phyloP scores from a whole-genome alignment of 2,888 invertebrate species.

The Pycnomerus fuliginosus region DNA sequence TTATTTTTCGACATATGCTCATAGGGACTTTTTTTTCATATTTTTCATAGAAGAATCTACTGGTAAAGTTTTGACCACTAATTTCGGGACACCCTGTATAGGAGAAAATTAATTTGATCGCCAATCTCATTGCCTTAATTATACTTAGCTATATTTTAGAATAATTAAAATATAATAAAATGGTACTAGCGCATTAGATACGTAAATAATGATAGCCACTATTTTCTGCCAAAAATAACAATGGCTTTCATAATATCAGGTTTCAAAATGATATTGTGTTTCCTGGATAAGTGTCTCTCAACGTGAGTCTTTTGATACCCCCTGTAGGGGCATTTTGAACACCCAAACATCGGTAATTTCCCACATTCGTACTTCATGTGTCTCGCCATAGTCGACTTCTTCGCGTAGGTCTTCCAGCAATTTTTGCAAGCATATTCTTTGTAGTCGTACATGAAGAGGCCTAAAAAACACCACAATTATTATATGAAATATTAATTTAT shows the following conservation, averaged over 20 bases:
- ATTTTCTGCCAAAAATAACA: slow-evolving; percentile 12
- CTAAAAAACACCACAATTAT: slow-evolving; percentile 12
- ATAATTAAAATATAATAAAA: no score
- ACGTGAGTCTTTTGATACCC: slow-evolving; percentile 44
- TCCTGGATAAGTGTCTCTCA: slow-evolving; percentile 40
- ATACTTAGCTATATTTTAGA: no score
- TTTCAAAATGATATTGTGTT: slow-evolving; percentile 37
- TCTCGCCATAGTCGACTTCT: slow-evolving; percentile 33
- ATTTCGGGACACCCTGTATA: no score
- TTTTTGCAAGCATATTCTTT: slow-evolving; percentile 27
- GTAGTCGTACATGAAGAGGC: slow-evolving; percentile 13
- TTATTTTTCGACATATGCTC: no score
- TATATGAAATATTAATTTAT: no score
- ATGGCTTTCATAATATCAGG: slow-evolving; percentile 14
- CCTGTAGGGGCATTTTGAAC: slow-evolving; percentile 39
- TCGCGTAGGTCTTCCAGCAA: slow-evolving; percentile 34
- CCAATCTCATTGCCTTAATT: no score
- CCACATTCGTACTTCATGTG: slow-evolving; percentile 42
- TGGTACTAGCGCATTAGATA: no score
- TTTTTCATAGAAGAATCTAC: no score
- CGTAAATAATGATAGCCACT: no score
- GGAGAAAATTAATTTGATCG: no score
- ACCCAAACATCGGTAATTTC: slow-evolving; percentile 38
- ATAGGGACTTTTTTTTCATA: no score
- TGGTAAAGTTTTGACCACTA: no score